Evolutionary conservation across 2,888 invertebrate species (phyloP).

Genomic region (Atrina japonica): DNA sequence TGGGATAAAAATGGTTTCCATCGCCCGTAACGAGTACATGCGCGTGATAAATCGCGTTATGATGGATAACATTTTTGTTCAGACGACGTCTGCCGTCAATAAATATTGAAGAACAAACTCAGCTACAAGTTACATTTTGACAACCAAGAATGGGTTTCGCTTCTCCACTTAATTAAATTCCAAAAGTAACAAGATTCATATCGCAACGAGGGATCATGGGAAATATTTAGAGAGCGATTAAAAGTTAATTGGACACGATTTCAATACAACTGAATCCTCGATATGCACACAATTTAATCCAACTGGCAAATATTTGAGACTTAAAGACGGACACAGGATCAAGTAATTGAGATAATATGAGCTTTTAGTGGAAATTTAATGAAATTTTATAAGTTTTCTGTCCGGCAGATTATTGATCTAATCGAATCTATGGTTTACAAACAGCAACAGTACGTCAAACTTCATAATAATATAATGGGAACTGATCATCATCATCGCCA

Average conservation of each 20-base stretch:
- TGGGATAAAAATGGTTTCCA: slow-evolving; percentile 13
- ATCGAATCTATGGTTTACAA: too few species aligned
- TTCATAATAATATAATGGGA: too few species aligned
- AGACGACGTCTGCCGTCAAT: slow-evolving; percentile 31
- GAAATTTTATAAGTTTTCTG: too few species aligned
- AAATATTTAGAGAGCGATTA: slow-evolving; percentile 37
- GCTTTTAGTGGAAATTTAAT: too few species aligned
- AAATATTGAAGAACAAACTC: slow-evolving; percentile 36
- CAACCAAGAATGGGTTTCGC: slow-evolving; percentile 37
- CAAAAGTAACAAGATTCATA: slow-evolving; percentile 26
- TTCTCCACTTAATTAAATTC: slow-evolving; percentile 44
- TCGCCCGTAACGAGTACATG: slow-evolving; percentile 19
- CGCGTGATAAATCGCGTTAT: slow-evolving; percentile 37
- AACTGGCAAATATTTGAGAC: too few species aligned
- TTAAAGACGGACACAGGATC: too few species aligned
- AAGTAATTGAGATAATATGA: too few species aligned
- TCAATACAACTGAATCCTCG: too few species aligned
- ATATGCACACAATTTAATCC: too few species aligned
- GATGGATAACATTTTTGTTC: slow-evolving; percentile 38
- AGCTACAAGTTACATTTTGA: slow-evolving; percentile 36
- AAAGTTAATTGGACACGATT: slow-evolving; percentile 34
- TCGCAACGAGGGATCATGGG: slow-evolving; percentile 21
- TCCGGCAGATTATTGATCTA: too few species aligned
- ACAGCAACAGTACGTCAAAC: too few species aligned
- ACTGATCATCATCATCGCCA: too few species aligned